Base-by-base conservation (phyloP, 2,797 vertebrate genomes). In the Pseudochirops corinnae region DNA sequence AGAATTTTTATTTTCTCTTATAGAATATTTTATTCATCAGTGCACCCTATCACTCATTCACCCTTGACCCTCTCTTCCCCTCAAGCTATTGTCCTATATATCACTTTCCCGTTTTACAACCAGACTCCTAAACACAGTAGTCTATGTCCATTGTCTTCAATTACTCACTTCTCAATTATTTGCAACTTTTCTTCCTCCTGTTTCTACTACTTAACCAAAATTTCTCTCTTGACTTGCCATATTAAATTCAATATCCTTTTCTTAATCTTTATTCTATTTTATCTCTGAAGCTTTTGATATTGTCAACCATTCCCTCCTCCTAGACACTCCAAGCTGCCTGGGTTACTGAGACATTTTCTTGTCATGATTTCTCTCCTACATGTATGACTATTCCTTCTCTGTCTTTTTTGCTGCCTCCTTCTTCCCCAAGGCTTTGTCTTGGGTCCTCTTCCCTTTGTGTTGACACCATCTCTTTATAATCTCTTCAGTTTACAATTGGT, bases 1-100 rank as follows among this genome's bases (percentile, higher is more conserved):
- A 94, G 90, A 33, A 67, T 6, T 67, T 67, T 67, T 14, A n/a
- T n/a, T 74, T 33, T 21, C 14, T 90, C 56, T 92, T 55, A 92
- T 92, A 92, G 3, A 1, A 12, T 91, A 74, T 96, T 94, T 91
- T 50, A 87, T 94, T 33, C 0, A 3, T 95, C 95, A 95, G 90
- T 60, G 92, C 52, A 55, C 2, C 92, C 95, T 24, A 55, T 82
- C 62, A 60, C 29, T 28, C 21, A 60, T 62, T 62, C 62, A 67
- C 14, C 33, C 14, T 39, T 74, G 18, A 39, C 1, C n/a, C 18
- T 39, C n/a, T 39, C 16, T 21, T 74, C 67, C 6, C 67, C n/a
- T 74, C 16, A 74, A 24, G n/a, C n/a, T 74, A 21, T 74, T 74
- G 18, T 39, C 5, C n/a, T 74, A 39, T 74, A 39, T 74, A 39